Base-by-base conservation (phyloP, 2,888 invertebrate genomes). In the Stenichneumon culpator region DNA sequence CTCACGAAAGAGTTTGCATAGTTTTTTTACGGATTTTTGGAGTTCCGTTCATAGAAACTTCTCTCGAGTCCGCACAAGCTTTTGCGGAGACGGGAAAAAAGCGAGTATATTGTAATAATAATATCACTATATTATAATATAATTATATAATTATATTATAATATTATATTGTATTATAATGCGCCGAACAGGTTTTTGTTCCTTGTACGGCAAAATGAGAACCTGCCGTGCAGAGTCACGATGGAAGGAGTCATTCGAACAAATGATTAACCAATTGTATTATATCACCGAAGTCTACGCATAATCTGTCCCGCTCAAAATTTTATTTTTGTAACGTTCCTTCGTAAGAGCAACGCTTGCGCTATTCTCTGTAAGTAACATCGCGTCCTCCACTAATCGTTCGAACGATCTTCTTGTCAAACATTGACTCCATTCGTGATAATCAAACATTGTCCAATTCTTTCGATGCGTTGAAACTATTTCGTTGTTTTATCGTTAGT, bases 311-410 rank as follows among this genome's bases (percentile, higher is more conserved):
- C 72, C 22, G 73, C 72, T 60, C 52, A 73, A 57, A 67, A 75
- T 77, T 44, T 70, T 85, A 85, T 85, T 85, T 85, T 85, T 85
- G 60, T 85, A 85, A 85, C 54, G 79, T 70, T 78, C 47, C 50
- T 47, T 47, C 28, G 25, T 70, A 22, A 72, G 22, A 74, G 28
- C 44, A 57, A 73, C 25, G 39, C 60, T 57, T 73, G n/a, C 22
- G 44, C 44, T 73, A 57, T 73, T 60, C 16, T 60, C 16, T n/a
- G n/a, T 60, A 60, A 22, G 25, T 60, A 5, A 63, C 11, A 32
- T 28, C 25, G 54, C 39, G 54, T 72, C 39, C 11, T 22, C 19
- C 22, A 39, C 25, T 72, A 22, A 72, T 54, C 19, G 19, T 39
- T 22, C 11, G 39, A 72, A 54, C 36, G 54, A 57, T 57, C 32